Evolutionary conservation across 2,113 vertebrate species (phyloP), one percentile per base, ranked within the genome.

Genomic region (Pseudorasbora parva): DNA sequence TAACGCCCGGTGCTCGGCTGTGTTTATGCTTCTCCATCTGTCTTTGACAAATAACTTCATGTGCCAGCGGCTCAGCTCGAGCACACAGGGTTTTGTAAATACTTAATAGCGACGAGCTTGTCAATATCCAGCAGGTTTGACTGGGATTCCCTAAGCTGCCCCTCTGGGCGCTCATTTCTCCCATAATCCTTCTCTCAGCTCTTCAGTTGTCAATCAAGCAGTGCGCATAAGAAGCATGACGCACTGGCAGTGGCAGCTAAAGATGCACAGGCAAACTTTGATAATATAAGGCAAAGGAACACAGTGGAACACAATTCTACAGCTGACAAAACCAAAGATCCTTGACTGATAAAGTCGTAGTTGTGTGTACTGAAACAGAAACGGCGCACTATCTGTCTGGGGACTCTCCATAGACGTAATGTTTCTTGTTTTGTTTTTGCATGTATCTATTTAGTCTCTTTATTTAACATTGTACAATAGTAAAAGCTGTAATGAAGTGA

Each of bases 11-110:
- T 37, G 21, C 62, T 77, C 82, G 59, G 15, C 80, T 41, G 80
- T 84, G 83, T 79, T 82, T 85, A 60, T 77, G 59, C 80, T 64
- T 54, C 45, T 56, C 86, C 86, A 85, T 79, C 74, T 83, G 83
- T 75, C 83, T 85, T 83, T 73, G 71, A 78, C 86, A 85, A 87
- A 82, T 85, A 85, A 85, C 83, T 87, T 83, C 69, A 75, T 80
- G 59, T 54, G 83, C 83, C 43, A 72, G 66, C 37, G n/a, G 74
- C 47, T 25, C 45, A 68, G 74, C 60, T 69, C 47, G 8, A 51
- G 45, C 72, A 71, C 27, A 81, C 59, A 74, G 83, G 80, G 83
- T 71, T 82, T 85, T 83, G 81, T 87, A 80, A 85, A 87, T 87
- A 87, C 81, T 80, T 87, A 75, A 83, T 85, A 85, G 68, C 51